phyloP scores from a whole-genome alignment of 2,113 vertebrate genomes.

The Spilogale gracilis region DNA sequence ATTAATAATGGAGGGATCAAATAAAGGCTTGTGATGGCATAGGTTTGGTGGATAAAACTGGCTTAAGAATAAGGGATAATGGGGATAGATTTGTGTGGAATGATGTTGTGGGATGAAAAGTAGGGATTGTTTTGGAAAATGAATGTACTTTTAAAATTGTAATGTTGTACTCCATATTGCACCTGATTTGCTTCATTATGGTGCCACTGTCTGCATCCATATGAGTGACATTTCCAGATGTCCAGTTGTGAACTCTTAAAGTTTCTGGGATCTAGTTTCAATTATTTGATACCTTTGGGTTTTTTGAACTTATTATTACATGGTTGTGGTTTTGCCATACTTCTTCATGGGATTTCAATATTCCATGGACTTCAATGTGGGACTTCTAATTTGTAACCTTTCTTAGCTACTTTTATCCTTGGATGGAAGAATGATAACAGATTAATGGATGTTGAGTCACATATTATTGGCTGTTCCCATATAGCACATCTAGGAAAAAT shows the following conservation, averaged over 20 bases:
- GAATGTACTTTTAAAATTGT: not conserved
- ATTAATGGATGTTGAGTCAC: not conserved
- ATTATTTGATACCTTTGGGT: not conserved
- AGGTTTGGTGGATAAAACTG: not conserved
- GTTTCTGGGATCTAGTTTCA: slow-evolving; percentile 15
- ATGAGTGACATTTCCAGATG: slow-evolving; percentile 8
- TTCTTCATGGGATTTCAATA: not conserved
- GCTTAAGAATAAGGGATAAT: not conserved
- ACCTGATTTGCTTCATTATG: not conserved
- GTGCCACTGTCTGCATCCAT: not conserved
- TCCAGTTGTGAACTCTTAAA: slow-evolving; percentile 50
- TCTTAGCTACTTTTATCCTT: slow-evolving; percentile 41
- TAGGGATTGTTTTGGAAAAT: not conserved
- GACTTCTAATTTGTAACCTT: slow-evolving; percentile 37
- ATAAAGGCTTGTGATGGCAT: not conserved
- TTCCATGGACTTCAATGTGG: not conserved
- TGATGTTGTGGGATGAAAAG: not conserved
- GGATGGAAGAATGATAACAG: not conserved
- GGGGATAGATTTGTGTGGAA: not conserved
- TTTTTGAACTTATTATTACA: not conserved
- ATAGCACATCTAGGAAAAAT: not conserved
- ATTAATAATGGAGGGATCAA: not conserved
- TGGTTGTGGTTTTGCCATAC: slow-evolving; percentile 11
- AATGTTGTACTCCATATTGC: not conserved
- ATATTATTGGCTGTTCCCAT: not conserved